phyloP scores from a whole-genome alignment of 2,797 vertebrate species.

The Dromococcyx pavoninus region DNA sequence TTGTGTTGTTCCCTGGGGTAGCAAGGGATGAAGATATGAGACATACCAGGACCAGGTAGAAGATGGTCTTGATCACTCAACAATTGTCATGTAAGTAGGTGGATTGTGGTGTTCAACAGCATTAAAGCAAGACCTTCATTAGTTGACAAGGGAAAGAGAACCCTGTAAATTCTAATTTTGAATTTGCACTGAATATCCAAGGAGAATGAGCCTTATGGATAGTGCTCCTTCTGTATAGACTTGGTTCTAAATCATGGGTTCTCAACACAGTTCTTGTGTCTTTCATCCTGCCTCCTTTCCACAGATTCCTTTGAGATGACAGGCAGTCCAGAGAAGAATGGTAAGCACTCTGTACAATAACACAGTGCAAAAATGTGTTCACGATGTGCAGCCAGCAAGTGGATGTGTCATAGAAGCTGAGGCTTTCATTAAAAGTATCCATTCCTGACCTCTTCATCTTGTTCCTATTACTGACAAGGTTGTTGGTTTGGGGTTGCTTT shows the following conservation, averaged over 20 bases:
- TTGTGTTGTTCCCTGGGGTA: background rate
- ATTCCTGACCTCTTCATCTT: background rate
- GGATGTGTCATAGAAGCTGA: background rate
- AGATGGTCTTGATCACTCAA: background rate
- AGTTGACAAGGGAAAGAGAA: background rate
- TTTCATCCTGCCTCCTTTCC: background rate
- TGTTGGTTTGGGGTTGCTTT: background rate
- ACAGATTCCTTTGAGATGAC: background rate
- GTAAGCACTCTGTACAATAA: background rate
- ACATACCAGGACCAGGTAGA: background rate
- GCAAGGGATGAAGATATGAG: background rate
- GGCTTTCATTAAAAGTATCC: background rate
- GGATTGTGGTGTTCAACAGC: background rate
- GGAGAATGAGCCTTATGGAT: background rate
- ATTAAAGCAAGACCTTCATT: background rate
- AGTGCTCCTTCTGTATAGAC: background rate
- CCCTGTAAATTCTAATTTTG: background rate
- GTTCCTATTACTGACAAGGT: background rate
- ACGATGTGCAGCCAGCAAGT: background rate
- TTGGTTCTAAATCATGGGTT: background rate
- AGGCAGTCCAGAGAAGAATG: background rate
- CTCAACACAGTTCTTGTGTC: background rate
- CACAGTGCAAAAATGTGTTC: background rate
- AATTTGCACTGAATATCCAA: background rate
- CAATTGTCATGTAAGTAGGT: background rate